Conservation (phyloP, 30 jellyfish, hydroid and myxozoan species). For the Nemopilema nomurai region DNA sequence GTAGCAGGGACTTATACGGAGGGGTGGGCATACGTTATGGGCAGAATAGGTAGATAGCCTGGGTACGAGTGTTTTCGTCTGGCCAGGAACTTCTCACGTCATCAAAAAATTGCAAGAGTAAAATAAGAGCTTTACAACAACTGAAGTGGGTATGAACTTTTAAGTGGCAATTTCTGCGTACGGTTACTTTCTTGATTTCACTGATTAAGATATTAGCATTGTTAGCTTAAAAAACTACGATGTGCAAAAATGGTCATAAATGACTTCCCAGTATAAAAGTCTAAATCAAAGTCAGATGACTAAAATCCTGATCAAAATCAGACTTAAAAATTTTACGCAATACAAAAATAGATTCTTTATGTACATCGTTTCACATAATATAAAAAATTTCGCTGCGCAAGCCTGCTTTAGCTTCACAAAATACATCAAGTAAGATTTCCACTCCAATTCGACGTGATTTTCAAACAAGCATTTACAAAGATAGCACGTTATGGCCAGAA, state of each 20-base stretch:
- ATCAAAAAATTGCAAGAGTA: too few relatives aligned
- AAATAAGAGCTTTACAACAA: too few relatives aligned
- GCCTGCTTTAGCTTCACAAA: constrained; percentile 1
- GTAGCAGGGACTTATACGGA: too few relatives aligned
- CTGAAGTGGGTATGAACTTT: too few relatives aligned
- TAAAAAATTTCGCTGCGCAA: constrained; percentile 47
- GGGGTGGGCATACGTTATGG: too few relatives aligned
- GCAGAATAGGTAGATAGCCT: too few relatives aligned
- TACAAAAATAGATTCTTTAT: constrained; percentile 61
- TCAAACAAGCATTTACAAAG: neutral
- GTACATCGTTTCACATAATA: constrained; percentile 37
- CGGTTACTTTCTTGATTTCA: neutral
- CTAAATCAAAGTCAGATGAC: constrained; percentile 8
- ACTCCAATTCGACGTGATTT: neutral
- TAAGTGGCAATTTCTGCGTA: neutral
- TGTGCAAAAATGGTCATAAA: neutral
- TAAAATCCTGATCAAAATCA: neutral
- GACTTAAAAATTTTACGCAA: constrained; percentile 12
- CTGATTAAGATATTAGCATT: neutral
- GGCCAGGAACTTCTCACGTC: neutral
- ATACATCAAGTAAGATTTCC: neutral
- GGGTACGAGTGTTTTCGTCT: neutral
- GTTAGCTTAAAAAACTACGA: neutral
- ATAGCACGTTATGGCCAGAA: too few relatives aligned
- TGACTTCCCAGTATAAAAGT: neutral